Percentiles rank a stretch among this genome's conserved stretches.
Evolutionary conservation across 2,113 vertebrate genomes (phyloP).

Genomic region (Synchiropus splendidus): DNA sequence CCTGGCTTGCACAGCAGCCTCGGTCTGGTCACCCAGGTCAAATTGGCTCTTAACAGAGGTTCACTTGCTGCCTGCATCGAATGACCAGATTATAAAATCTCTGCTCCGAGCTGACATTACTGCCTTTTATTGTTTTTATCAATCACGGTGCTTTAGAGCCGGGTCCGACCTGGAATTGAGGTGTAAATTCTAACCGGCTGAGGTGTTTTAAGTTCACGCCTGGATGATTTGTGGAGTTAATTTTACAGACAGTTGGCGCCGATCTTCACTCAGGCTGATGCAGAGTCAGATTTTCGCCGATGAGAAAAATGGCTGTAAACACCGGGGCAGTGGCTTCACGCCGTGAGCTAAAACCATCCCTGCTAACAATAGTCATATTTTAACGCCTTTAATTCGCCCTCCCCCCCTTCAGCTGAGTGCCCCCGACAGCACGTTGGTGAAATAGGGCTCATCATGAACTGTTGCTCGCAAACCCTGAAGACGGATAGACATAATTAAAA

Average conservation of each 20-base stretch:
- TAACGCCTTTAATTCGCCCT: slow-evolving; percentile 26
- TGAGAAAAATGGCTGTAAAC: neutral
- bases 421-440: slow-evolving; percentile 23
- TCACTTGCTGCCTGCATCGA: slow-evolving; percentile 12
- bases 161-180: too few relatives aligned
- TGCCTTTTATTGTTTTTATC: slow-evolving; percentile 6
- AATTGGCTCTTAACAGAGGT: slow-evolving; percentile 14
- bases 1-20: too few relatives aligned
- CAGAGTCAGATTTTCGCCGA: too few relatives aligned
- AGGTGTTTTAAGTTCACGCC: neutral
- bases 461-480: slow-evolving; percentile 51
- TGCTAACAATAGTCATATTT: slow-evolving; percentile 36
- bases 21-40: too few relatives aligned
- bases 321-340: neutral
- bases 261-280: too few relatives aligned
- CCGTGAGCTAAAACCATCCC: slow-evolving; percentile 10
- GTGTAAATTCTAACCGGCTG: too few relatives aligned
- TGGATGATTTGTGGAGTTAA: slow-evolving; percentile 23
- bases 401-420: slow-evolving; percentile 3
- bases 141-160: slow-evolving; percentile 4
- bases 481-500: slow-evolving; percentile 69
- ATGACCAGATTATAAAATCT: slow-evolving; percentile 6
- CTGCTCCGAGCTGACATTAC: slow-evolving; percentile 2
- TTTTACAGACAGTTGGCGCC: neutral
- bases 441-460: slow-evolving; percentile 50